Evolutionary conservation across 2,113 vertebrate species (phyloP), one percentile per base, ranked within the genome.

Genomic region (Pseudorasbora parva): DNA sequence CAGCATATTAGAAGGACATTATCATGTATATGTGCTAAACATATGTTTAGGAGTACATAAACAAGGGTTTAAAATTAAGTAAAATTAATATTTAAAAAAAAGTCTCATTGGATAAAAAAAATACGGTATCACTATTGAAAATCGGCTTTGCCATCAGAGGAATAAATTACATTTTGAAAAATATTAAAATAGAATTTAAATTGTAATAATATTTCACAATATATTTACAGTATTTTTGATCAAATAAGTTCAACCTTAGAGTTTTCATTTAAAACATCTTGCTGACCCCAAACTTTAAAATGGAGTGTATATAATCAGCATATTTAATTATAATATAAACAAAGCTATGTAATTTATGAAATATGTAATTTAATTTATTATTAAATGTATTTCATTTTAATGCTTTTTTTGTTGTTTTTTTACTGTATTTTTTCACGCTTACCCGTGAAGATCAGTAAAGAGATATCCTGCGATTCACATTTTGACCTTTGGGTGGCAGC

Each of bases 401-500:
- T 21, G 17, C 1, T 23, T 3, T 73, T 45, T 41, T 21, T 37
- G 8, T 68, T 41, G 1, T 7, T 6, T 43, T 47, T 25, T 25
- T 11, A 25, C 1, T 33, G 2, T 0, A 12, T 27, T 19, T 6
- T 37, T 66, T 66, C 4, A 37, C 9, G n/a, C n/a, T n/a, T n/a
- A n/a, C n/a, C n/a, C n/a, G n/a, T n/a, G n/a, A n/a, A n/a, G n/a
- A n/a, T 30, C 14, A n/a, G 12, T 78, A 23, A 2, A 23, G 7
- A 45, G 56, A 43, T 3, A 51, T 49, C 5, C 9, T 80, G 78
- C 41, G n/a, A 19, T 51, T 72, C 30, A 72, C n/a, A 14, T 56
- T 57, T 23, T 73, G 66, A 19, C 81, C 69, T 71, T 54, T 56
- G 51, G 66, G 66, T n/a, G 69, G 81, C 81, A 71, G 81, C 25